A percentile compares a stretch with the other conserved stretches of the same genome.
phyloP scores from a whole-genome alignment of 2,888 invertebrate genomes.

The Andrena flavipes region DNA sequence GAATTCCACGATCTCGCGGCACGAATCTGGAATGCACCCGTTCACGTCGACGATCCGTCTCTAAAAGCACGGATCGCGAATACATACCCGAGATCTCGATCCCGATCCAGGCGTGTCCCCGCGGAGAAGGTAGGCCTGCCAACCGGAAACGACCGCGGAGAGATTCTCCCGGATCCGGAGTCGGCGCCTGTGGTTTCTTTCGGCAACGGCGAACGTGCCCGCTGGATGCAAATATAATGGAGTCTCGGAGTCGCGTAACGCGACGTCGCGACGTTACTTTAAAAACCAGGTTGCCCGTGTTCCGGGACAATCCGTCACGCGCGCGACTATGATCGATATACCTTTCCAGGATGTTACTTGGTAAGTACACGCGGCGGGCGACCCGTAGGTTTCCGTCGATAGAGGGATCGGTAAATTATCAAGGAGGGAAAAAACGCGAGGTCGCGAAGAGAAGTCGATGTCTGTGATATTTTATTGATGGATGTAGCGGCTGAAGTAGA shows the following conservation, averaged over 20 bases:
- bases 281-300: neutral
- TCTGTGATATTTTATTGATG: constrained; percentile 2
- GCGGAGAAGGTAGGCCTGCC: neutral
- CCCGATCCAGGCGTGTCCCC: constrained; percentile 22
- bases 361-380: constrained; percentile 17
- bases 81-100: constrained; percentile 47
- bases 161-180: constrained; percentile 21
- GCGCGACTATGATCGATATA: constrained; percentile 34
- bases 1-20: constrained; percentile 55
- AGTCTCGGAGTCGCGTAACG: neutral
- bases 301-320: constrained; percentile 35
- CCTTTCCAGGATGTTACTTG: constrained; percentile 13
- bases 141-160: constrained; percentile 24
- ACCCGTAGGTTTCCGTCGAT: neutral
- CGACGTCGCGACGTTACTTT: constrained; percentile 25
- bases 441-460: neutral
- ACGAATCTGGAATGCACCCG: constrained; percentile 38
- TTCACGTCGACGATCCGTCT: constrained; percentile 18
- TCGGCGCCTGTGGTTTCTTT: constrained; percentile 20
- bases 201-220: neutral
- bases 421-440: neutral
- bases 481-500: neutral
- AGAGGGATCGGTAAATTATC: constrained; percentile 7
- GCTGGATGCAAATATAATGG: constrained; percentile 17
- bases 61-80: constrained; percentile 33